A percentile compares a stretch with the other conserved stretches of the same genome.
Conservation (phyloP, 2,113 vertebrate genomes). For the Platichthys flesus region DNA sequence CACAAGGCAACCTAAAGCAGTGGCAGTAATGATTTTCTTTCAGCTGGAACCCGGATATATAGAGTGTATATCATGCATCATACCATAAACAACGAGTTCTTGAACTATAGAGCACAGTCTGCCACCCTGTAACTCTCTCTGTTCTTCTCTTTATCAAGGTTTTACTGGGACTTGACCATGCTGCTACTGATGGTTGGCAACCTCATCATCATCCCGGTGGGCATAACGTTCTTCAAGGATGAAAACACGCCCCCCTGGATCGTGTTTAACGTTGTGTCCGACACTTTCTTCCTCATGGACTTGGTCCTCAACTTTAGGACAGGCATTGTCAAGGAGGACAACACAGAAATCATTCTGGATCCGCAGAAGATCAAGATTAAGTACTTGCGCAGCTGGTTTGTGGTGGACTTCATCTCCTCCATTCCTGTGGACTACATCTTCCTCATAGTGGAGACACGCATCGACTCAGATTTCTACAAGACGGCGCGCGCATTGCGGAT, state of each 20-base stretch:
- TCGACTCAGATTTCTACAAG: slow-evolving; percentile 99
- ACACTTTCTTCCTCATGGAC: slow-evolving; percentile 99
- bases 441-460: slow-evolving; percentile 97
- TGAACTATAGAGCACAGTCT: not conserved
- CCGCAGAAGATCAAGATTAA: slow-evolving; percentile 98
- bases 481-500: slow-evolving; percentile 95
- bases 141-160: slow-evolving; percentile 82
- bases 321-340: slow-evolving; percentile 98
- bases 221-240: slow-evolving; percentile 99
- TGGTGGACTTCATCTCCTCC: slow-evolving; percentile 99
- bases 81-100: not conserved
- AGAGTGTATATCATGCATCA: not conserved
- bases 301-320: slow-evolving; percentile 99
- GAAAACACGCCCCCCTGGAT: slow-evolving; percentile 99
- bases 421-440: slow-evolving; percentile 99
- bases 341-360: slow-evolving; percentile 98
- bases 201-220: slow-evolving; percentile 98
- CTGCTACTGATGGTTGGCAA: slow-evolving; percentile 99
- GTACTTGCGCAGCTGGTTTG: slow-evolving; percentile 98
- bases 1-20: too few relatives aligned
- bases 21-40: not conserved
- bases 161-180: slow-evolving; percentile 99
- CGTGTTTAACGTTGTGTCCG: slow-evolving; percentile 98
- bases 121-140: not conserved
- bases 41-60: too few relatives aligned